Conservation (phyloP, 1,140 invertebrate species). For the Nautilus pompilius region DNA sequence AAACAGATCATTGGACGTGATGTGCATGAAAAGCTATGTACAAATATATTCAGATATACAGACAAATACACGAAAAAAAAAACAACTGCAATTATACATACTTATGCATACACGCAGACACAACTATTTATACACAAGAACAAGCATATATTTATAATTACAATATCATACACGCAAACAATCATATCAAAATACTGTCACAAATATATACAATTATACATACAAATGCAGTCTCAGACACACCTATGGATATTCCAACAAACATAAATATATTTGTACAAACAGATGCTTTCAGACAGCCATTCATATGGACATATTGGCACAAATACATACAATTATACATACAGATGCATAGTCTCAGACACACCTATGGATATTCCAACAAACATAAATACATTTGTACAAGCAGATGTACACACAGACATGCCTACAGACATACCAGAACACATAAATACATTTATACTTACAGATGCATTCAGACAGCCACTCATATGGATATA, state of each 20-base stretch:
- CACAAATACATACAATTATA: not conserved
- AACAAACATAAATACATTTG: not conserved
- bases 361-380: not conserved
- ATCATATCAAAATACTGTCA: not conserved
- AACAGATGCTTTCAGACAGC: not conserved
- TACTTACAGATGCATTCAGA: not conserved
- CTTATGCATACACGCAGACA: not conserved
- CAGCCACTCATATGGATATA: not conserved
- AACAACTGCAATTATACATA: not conserved
- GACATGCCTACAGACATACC: not conserved
- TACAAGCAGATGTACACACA: not conserved
- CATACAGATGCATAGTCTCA: not conserved
- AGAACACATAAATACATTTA: conserved; percentile 1
- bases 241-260: not conserved
- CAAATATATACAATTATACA: not conserved
- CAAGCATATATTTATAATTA: not conserved
- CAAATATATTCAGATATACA: too few species aligned
- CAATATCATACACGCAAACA: not conserved
- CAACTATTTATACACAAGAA: not conserved
- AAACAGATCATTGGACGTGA: too few species aligned
- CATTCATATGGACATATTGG: conserved; percentile 3
- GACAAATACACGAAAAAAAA: too few species aligned
- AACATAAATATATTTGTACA: not conserved
- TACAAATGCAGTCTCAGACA: not conserved
- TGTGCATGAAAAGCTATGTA: too few species aligned